Percentiles rank a stretch among this genome's conserved stretches.
Evolutionary conservation across 2,888 invertebrate genomes (phyloP).

Genomic region (Atherix ibis): DNA sequence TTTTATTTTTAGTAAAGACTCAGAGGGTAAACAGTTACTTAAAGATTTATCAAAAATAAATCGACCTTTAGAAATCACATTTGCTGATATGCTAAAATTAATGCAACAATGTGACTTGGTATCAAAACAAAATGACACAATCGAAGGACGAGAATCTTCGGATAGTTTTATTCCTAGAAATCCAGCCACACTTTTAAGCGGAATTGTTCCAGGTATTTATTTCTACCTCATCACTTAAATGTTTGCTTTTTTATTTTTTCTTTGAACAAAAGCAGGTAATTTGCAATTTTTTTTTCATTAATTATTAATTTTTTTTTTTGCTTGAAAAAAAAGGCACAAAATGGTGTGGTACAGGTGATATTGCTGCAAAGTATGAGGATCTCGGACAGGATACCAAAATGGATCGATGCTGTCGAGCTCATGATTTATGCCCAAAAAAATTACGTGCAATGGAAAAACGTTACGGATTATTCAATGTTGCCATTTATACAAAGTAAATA

Average conservation of each 20-base stretch:
- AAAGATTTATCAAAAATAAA: conserved; percentile 45
- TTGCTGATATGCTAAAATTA: conserved; percentile 59
- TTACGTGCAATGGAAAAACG: conserved; percentile 38
- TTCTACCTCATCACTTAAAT: neutral
- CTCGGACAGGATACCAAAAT: conserved; percentile 53
- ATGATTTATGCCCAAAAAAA: conserved; percentile 81
- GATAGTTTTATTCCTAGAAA: conserved; percentile 40
- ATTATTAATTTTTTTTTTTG: conserved; percentile 10
- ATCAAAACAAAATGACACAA: conserved; percentile 24
- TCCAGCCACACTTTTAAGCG: conserved; percentile 55
- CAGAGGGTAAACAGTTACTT: conserved; percentile 47
- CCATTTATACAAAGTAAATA: conserved; percentile 62
- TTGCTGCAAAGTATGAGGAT: conserved; percentile 70
- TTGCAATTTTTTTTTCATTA: neutral
- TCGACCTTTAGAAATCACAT: conserved; percentile 47
- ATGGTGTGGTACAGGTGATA: conserved; percentile 86
- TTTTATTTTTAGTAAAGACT: conserved; percentile 53
- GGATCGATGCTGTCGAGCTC: conserved; percentile 76
- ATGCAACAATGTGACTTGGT: conserved; percentile 68
- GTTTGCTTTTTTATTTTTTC: too few relatives aligned
- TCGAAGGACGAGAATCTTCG: neutral
- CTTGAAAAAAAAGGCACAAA: conserved; percentile 85
- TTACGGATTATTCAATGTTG: conserved; percentile 72
- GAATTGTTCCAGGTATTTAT: conserved; percentile 60
- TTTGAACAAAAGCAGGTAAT: too few relatives aligned